Evolutionary conservation across 1,140 invertebrate species (phyloP).

Genomic region (Akabosia matsudoensis): DNA sequence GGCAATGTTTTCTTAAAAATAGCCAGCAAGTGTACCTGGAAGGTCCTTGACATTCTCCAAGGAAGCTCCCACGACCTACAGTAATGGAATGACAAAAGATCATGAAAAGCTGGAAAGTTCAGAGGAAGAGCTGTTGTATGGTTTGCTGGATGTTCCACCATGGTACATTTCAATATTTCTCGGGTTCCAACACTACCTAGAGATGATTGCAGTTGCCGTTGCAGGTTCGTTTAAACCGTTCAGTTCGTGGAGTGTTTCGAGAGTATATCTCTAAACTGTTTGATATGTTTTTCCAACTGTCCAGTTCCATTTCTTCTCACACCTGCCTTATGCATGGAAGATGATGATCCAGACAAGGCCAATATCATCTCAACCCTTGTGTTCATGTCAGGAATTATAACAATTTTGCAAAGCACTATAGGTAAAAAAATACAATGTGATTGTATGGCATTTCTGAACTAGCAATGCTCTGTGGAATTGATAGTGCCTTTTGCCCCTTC

Average conservation of each 20-base stretch:
- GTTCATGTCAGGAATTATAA: constrained; percentile 80
- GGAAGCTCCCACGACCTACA: neutral
- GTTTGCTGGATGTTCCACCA: constrained; percentile 37
- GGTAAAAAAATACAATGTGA: too few relatives aligned
- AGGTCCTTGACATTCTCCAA: neutral
- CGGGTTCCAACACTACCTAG: constrained; percentile 73
- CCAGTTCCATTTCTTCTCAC: neutral
- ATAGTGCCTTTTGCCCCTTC: neutral
- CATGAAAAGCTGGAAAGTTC: neutral
- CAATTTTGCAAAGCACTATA: constrained; percentile 73
- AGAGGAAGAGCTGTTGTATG: constrained; percentile 33
- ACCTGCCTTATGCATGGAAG: constrained; percentile 45
- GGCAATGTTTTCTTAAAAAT: neutral
- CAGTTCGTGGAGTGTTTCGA: too few relatives aligned
- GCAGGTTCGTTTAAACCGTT: too few relatives aligned
- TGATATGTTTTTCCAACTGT: neutral
- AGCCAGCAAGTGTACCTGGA: neutral
- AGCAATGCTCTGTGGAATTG: too few relatives aligned
- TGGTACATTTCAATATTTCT: constrained; percentile 49
- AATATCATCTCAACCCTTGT: constrained; percentile 84
- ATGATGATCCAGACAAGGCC: constrained; percentile 71
- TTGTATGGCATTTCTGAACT: too few relatives aligned
- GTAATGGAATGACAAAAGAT: neutral
- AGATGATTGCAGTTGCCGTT: constrained; percentile 82
- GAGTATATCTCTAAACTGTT: too few relatives aligned